Base-by-base conservation (phyloP, 2,113 vertebrate genomes). In the Chiloscyllium plagiosum region DNA sequence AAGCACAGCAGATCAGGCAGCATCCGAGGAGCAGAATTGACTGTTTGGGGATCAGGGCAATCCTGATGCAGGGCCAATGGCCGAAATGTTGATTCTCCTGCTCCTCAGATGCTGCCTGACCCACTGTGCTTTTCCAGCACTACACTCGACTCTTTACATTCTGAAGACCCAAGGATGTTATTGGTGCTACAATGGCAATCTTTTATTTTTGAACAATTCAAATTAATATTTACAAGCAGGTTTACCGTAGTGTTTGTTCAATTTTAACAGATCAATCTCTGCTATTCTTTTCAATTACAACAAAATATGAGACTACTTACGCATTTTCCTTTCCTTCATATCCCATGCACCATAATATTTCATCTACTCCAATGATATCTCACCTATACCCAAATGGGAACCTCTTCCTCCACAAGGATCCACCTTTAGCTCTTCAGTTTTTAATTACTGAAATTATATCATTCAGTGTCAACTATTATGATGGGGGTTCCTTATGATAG, bases 141-240 rank as follows among this genome's bases (percentile, higher is more conserved):
- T 47, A 47, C 42, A 47, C 42, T 47, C 42, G 42, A 47, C 42
- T 47, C 19, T 33, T 29, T 95, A 72, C n/a, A 72, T 29, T 95
- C 37, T 72, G 29, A 72, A 72, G 94, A 50, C 26, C 47, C 24
- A 24, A 13, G 24, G 20, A 33, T 72, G 68, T 20, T 22, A 37
- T 15, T 47, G 68, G 29, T 47, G 42, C 12, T 72, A 13, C 66
- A 95, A 94, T 72, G 4, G 12, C 61, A 56, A 61, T 95, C 47
- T 1, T 15, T 52, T 95, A n/a, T 37, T 66, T 2, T 8, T 15
- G 13, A 66, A 66, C 66, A n/a, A 66, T 65, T 29, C 61, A 93
- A 52, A 87, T 93, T 93, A 93, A 61, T 93, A 93, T 66, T 93
- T 93, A 93, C 89, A 93, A 66, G 7, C 50, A 29, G 13, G 26